Evolutionary conservation across 2,113 vertebrate genomes (phyloP).

Genomic region (Paracanthobrama guichenoti): DNA sequence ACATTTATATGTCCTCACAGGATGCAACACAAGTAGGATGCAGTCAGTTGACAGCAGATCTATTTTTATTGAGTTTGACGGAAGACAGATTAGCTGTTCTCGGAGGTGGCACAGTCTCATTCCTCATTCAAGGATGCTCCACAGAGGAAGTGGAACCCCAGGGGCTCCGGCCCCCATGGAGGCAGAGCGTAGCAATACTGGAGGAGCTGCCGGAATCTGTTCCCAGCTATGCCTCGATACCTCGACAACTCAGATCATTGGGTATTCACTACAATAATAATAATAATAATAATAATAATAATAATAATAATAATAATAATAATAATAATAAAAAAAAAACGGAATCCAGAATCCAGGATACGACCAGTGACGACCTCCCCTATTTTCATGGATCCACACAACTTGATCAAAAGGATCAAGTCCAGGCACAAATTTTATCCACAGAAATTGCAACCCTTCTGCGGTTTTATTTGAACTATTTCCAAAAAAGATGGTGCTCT

Average conservation of each 20-base stretch:
- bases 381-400: not conserved
- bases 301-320: too few species aligned
- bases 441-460: not conserved
- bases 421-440: not conserved
- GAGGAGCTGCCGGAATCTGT: not conserved
- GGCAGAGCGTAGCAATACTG: not conserved
- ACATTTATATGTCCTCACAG: not conserved
- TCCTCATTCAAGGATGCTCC: not conserved
- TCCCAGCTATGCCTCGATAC: not conserved
- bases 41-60: not conserved
- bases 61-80: not conserved
- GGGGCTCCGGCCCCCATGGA: not conserved
- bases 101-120: not conserved
- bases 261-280: not conserved
- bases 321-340: too few species aligned
- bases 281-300: too few species aligned
- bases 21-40: not conserved
- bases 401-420: not conserved
- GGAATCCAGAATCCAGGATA: not conserved
- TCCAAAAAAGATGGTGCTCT: not conserved
- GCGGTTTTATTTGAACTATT: not conserved
- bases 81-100: not conserved
- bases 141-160: not conserved
- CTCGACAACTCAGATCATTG: not conserved
- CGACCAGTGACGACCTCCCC: not conserved